Conservation (phyloP, 2,113 vertebrate genomes). For the Corapipo altera region DNA sequence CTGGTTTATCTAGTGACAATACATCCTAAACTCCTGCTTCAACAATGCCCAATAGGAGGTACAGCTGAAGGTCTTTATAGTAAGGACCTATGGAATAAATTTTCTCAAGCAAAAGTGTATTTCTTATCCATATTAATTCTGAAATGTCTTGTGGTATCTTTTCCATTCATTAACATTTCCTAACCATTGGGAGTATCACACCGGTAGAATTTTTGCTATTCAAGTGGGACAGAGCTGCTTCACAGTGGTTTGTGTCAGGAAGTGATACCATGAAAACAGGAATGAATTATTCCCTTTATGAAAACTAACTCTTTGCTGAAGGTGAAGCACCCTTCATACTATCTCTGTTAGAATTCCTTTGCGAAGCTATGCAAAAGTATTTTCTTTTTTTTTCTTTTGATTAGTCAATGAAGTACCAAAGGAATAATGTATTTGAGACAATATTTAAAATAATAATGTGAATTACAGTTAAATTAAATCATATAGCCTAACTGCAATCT, state of each 20-base stretch:
- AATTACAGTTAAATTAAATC: constrained; percentile 19
- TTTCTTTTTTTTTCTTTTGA: background rate
- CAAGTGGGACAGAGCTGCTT: background rate
- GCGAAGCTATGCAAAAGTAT: background rate
- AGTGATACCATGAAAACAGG: background rate
- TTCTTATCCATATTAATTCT: background rate
- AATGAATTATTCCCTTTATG: background rate
- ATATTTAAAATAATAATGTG: background rate
- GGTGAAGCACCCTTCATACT: background rate
- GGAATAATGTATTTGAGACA: background rate
- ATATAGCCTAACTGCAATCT: background rate
- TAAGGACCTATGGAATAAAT: background rate
- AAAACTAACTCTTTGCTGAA: constrained; percentile 8
- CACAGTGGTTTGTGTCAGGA: background rate
- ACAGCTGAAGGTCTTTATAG: background rate
- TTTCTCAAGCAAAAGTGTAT: background rate
- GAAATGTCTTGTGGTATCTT: background rate
- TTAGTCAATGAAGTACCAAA: background rate
- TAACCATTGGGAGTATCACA: background rate
- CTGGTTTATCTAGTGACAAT: background rate
- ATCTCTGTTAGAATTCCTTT: background rate
- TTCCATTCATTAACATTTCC: constrained; percentile 11
- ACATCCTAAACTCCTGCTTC: background rate
- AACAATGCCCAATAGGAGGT: background rate
- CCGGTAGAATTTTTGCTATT: constrained; percentile 6